phyloP scores from a whole-genome alignment of 2,888 invertebrate species.

The Ormyrus rosae region DNA sequence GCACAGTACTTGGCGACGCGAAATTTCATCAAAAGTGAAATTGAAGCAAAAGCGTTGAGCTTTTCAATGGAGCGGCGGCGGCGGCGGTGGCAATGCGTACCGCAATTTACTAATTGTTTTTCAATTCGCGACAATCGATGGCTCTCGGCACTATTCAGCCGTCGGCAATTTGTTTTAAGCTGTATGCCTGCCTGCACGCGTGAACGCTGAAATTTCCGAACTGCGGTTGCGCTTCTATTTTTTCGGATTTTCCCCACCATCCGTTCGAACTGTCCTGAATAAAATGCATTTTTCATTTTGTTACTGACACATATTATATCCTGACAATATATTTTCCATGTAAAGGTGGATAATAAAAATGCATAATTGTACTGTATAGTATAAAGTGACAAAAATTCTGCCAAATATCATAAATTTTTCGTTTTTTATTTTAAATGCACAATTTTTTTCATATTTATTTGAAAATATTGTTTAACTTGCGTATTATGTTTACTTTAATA shows the following conservation, averaged over 20 bases:
- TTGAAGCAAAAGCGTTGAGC: constrained; percentile 47
- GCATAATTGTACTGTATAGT: neutral
- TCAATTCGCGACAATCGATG: constrained; percentile 71
- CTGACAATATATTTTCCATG: constrained; percentile 34
- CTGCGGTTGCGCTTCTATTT: constrained; percentile 25
- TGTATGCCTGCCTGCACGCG: neutral
- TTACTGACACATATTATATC: constrained; percentile 38
- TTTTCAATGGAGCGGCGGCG: constrained; percentile 24
- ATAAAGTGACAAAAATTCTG: neutral
- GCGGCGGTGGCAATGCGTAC: constrained; percentile 60
- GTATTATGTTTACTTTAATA: too few species aligned
- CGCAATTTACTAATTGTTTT: constrained; percentile 73
- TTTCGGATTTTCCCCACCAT: constrained; percentile 30
- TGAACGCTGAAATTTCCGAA: constrained; percentile 24
- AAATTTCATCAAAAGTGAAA: constrained; percentile 54
- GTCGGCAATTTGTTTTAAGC: constrained; percentile 53
- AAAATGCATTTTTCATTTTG: constrained; percentile 47
- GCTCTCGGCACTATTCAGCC: constrained; percentile 55
- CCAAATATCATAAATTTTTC: neutral
- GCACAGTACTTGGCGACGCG: constrained; percentile 15
- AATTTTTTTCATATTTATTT: neutral
- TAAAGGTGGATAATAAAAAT: neutral
- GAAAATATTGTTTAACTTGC: too few species aligned
- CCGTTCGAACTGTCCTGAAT: neutral
- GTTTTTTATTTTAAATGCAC: neutral